These are phyloP conservation scores for Hyposmocoma kahamanoa DNA, from an alignment of 1,140 invertebrate genomes.

Conservation along the genomic window DNA sequence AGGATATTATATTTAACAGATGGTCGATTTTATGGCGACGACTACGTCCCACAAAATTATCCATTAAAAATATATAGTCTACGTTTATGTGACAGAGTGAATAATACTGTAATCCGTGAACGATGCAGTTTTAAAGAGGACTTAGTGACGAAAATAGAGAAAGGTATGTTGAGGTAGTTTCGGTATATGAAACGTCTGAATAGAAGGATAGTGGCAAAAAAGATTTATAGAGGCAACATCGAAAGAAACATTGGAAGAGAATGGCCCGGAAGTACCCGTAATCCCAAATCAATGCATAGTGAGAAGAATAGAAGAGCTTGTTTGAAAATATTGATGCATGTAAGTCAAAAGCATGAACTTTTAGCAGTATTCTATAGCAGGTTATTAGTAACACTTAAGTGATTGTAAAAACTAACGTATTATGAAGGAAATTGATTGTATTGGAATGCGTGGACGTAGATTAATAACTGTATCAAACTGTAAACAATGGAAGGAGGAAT, in stretches of 20 bases:
- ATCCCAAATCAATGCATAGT: background rate
- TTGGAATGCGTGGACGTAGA: background rate
- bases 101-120: too few relatives aligned
- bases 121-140: too few relatives aligned
- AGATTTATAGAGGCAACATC: background rate
- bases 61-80: too few relatives aligned
- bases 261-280: background rate
- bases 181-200: too few relatives aligned
- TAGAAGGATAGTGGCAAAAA: too few relatives aligned
- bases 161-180: too few relatives aligned
- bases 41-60: too few relatives aligned
- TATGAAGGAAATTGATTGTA: background rate
- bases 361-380: background rate
- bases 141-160: too few relatives aligned
- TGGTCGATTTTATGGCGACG: too few relatives aligned
- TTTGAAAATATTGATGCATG: background rate
- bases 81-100: too few relatives aligned
- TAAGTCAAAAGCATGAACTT: background rate
- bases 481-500: conserved; percentile 28
- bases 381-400: too few relatives aligned
- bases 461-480: conserved; percentile 32
- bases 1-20: too few relatives aligned
- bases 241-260: background rate
- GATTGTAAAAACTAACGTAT: background rate
- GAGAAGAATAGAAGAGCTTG: background rate